Evolutionary conservation across 2,888 invertebrate genomes (phyloP), one percentile per base, ranked within the genome.

Genomic region (Rhyacophila evoluta): DNA sequence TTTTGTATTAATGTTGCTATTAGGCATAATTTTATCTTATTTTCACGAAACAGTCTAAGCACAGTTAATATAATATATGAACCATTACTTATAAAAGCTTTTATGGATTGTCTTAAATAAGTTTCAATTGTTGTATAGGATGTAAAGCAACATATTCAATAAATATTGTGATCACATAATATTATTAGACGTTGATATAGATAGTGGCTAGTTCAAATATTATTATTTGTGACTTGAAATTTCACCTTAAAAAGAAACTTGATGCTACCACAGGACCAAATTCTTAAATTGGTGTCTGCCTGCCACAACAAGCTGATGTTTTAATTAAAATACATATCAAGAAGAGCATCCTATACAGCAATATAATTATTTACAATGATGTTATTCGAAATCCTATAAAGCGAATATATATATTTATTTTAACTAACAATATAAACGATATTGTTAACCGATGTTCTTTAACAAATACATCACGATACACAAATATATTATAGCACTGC

Each of bases 41-140:
- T 39, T 39, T 25, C 19, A 55, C 55, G 55, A 55, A 55, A 55
- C 19, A 55, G 15, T 55, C 19, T 55, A 55, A 55, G 55, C 55
- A 25, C 25, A 55, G 19, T 55, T 55, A 25, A 55, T 25, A 25
- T 19, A 25, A 25, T 55, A 19, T 25, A 55, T 39, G n/a, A 39
- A 15, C 15, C 39, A 39, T n/a, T 38, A 38, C 12, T n/a, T 38
- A 38, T 6, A 19, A 19, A 55, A 55, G 55, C 55, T 25, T 19
- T 10, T 19, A 55, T 19, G 19, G 55, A 55, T 25, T 55, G 55
- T 2, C 6, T 19, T 55, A 55, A 10, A 19, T 19, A 55, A 55
- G 10, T 55, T 55, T 55, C 10, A 12, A 19, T 55, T 25, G 10
- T 10, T 19, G 25, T 19, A 55, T 8, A 8, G 19, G 55, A 55